A percentile compares a stretch with the other conserved stretches of the same genome.
Evolutionary conservation across 2,888 invertebrate species (phyloP).

Genomic region (Apomyelois bistriatella): DNA sequence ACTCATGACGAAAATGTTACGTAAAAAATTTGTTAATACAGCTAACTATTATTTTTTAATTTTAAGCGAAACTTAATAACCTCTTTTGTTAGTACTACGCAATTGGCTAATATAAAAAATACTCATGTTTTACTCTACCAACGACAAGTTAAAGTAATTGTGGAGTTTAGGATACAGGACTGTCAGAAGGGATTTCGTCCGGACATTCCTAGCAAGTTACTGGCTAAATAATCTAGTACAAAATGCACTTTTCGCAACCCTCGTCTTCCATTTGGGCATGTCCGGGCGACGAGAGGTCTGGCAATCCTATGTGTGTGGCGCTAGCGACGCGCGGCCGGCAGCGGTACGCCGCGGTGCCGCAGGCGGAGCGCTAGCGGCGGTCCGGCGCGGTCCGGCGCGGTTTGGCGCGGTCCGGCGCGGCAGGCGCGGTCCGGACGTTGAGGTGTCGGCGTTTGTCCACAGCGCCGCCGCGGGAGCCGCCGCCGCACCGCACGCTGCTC

Average conservation of each 20-base stretch:
- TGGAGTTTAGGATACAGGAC: conserved; percentile 38
- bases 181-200: conserved; percentile 42
- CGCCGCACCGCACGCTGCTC: conserved; percentile 85
- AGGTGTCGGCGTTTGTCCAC: conserved; percentile 76
- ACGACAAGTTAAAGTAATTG: conserved; percentile 47
- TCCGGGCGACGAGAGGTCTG: conserved; percentile 38
- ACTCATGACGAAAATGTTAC: conserved; percentile 32
- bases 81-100: neutral
- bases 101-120: neutral
- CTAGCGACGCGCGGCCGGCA: conserved; percentile 43
- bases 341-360: conserved; percentile 59
- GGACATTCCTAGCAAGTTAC: conserved; percentile 23
- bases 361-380: conserved; percentile 41
- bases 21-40: neutral
- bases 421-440: neutral
- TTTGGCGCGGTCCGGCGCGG: conserved; percentile 31
- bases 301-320: conserved; percentile 56
- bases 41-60: too few species aligned
- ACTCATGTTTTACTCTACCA: neutral
- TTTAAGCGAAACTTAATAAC: neutral
- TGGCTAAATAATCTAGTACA: too few species aligned
- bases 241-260: too few species aligned
- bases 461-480: conserved; percentile 58
- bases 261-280: conserved; percentile 4
- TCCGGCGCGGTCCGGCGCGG: conserved; percentile 40